phyloP scores from a whole-genome alignment of 2,113 vertebrate genomes.

The Mesocricetus auratus region DNA sequence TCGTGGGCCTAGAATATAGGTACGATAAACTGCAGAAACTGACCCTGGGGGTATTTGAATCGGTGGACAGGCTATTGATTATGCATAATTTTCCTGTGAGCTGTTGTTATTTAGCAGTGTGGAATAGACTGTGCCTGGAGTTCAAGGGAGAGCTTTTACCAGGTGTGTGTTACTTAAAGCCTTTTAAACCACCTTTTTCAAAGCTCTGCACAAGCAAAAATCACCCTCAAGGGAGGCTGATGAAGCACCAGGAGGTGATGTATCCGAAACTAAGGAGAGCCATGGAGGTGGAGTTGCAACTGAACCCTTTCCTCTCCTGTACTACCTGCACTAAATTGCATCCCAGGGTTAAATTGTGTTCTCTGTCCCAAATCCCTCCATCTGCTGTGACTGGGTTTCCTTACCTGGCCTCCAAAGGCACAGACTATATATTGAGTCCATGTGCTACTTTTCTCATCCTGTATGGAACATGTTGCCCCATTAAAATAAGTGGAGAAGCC shows the following conservation, averaged over 20 bases:
- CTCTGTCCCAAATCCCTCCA: background rate
- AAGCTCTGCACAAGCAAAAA: slow-evolving; percentile 36
- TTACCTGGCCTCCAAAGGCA: background rate
- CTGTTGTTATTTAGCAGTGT: slow-evolving; percentile 55
- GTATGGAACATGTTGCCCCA: background rate
- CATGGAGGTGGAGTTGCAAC: background rate
- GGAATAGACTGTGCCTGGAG: background rate
- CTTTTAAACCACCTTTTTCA: slow-evolving; percentile 17
- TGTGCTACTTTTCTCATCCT: background rate
- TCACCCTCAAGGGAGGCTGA: background rate
- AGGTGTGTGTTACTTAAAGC: slow-evolving; percentile 6
- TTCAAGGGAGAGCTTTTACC: background rate
- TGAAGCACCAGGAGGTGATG: background rate
- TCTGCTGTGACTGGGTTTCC: background rate
- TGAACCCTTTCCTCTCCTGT: background rate
- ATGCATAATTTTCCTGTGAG: slow-evolving; percentile 63
- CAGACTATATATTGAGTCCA: background rate
- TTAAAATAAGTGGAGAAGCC: background rate
- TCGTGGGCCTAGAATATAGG: background rate
- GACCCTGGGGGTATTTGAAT: slow-evolving; percentile 7
- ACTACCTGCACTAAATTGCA: background rate
- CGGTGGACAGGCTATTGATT: slow-evolving; percentile 55
- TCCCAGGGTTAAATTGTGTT: background rate
- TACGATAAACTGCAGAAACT: slow-evolving; percentile 59
- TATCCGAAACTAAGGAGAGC: background rate